These are phyloP conservation scores for Isoperla grammatica DNA, from an alignment of 2,888 invertebrate genomes.

Conservation along the genomic window DNA sequence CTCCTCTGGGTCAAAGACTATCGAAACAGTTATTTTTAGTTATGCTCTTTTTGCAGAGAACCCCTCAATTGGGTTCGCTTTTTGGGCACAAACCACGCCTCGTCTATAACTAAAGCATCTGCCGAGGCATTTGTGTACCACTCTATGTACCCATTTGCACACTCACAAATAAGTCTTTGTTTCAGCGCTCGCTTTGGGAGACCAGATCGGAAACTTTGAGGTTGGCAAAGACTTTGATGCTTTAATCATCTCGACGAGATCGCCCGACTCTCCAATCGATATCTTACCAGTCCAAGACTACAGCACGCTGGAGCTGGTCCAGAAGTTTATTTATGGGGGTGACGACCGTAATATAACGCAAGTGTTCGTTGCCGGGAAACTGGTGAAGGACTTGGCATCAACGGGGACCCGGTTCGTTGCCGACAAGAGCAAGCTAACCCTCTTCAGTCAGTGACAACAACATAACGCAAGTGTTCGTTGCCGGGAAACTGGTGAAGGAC, in stretches of 20 bases:
- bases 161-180: too few relatives aligned
- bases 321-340: slow-evolving; percentile 72
- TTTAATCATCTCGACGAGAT: slow-evolving; percentile 61
- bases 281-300: slow-evolving; percentile 37
- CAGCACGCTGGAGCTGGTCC: slow-evolving; percentile 55
- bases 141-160: too few relatives aligned
- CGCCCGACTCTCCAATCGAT: slow-evolving; percentile 37
- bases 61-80: too few relatives aligned
- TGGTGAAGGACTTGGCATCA: slow-evolving; percentile 43
- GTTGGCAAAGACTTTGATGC: slow-evolving; percentile 86
- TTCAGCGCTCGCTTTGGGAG: slow-evolving; percentile 67
- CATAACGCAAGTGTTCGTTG: slow-evolving; percentile 67
- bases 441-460: slow-evolving; percentile 44
- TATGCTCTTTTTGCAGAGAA: too few relatives aligned
- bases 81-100: too few relatives aligned
- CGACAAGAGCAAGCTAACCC: too few relatives aligned
- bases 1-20: too few relatives aligned
- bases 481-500: slow-evolving; percentile 55
- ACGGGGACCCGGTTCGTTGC: too few relatives aligned
- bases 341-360: slow-evolving; percentile 75
- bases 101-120: too few relatives aligned
- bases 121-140: too few relatives aligned
- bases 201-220: slow-evolving; percentile 71
- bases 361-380: slow-evolving; percentile 69
- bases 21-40: too few relatives aligned